phyloP scores from a whole-genome alignment of 2,888 invertebrate species.

The Lasiommata megera region DNA sequence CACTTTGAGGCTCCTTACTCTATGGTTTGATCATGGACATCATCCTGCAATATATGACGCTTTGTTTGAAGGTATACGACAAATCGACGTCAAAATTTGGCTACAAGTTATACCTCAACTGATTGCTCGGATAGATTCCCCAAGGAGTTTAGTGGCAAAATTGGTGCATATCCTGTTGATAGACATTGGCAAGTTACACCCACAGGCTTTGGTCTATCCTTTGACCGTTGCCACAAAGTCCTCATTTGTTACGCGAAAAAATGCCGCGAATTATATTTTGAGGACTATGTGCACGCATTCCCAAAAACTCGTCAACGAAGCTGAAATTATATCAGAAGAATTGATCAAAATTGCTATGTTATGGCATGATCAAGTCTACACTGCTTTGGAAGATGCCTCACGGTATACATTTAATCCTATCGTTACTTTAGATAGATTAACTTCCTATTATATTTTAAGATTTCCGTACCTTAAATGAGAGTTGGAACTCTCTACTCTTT shows the following conservation, averaged over 20 bases:
- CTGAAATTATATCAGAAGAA: slow-evolving; percentile 97
- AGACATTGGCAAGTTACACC: slow-evolving; percentile 98
- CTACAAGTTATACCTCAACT: slow-evolving; percentile 99
- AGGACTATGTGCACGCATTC: slow-evolving; percentile 98
- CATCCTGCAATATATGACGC: slow-evolving; percentile 96
- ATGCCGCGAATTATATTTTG: slow-evolving; percentile 96
- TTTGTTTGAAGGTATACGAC: slow-evolving; percentile 93
- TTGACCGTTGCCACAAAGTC: slow-evolving; percentile 98
- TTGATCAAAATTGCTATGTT: slow-evolving; percentile 98
- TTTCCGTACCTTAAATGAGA: too few species aligned
- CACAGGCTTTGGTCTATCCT: slow-evolving; percentile 98
- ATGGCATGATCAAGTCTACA: slow-evolving; percentile 96
- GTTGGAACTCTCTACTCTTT: too few species aligned
- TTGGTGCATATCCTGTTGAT: slow-evolving; percentile 96
- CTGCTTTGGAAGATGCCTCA: slow-evolving; percentile 95
- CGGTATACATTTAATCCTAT: slow-evolving; percentile 49
- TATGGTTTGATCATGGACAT: slow-evolving; percentile 99
- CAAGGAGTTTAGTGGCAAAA: slow-evolving; percentile 92
- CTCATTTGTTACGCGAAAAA: slow-evolving; percentile 89
- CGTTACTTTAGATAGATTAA: too few species aligned
- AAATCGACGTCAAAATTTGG: slow-evolving; percentile 99
- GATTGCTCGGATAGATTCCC: slow-evolving; percentile 98
- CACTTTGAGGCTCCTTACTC: slow-evolving; percentile 93
- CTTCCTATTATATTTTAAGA: too few species aligned
- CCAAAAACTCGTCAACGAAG: slow-evolving; percentile 94